phyloP scores from a whole-genome alignment of 1,140 invertebrate genomes.

The Apis mellifera region Amel_HAv3.1 CM009934.2:3745001-3745500 shows the following conservation, averaged over 20 bases:
- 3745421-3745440: constrained; percentile 15
- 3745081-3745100: constrained; percentile 76
- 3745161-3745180: constrained; percentile 68
- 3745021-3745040: constrained; percentile 35
- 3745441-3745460: not conserved
- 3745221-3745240: not conserved
- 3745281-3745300: constrained; percentile 71
- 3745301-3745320: constrained; percentile 80
- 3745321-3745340: constrained; percentile 80
- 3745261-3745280: constrained; percentile 32
- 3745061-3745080: constrained; percentile 57
- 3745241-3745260: constrained; percentile 35
- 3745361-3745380: constrained; percentile 79
- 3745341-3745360: constrained; percentile 81
- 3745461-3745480: not conserved
- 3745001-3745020: constrained; percentile 23
- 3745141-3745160: constrained; percentile 35
- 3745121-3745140: constrained; percentile 41
- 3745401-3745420: not conserved
- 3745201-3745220: constrained; percentile 41
- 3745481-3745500: too few relatives aligned
- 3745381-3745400: constrained; percentile 65
- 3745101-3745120: constrained; percentile 64
- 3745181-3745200: constrained; percentile 51
- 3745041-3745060: constrained; percentile 20